Conservation (phyloP, 2,888 invertebrate genomes). For the Meloe dianella region DNA sequence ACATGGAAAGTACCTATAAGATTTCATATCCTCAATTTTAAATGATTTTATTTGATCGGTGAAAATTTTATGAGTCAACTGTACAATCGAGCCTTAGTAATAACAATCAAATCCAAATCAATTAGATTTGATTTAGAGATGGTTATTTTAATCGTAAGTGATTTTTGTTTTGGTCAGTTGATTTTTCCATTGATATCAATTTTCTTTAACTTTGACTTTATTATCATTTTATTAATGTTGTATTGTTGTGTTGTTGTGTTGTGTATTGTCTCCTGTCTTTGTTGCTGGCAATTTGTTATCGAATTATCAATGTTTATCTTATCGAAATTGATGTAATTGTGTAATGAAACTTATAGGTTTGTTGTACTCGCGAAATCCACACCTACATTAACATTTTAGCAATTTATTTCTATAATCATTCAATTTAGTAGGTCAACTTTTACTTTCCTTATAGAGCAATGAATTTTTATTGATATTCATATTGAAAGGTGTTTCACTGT, state of each 20-base stretch:
- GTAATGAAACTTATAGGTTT: neutral
- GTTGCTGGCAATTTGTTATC: neutral
- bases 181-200: neutral
- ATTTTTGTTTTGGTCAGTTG: neutral
- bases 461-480: neutral
- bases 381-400: neutral
- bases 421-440: conserved; percentile 16
- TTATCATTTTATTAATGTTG: neutral
- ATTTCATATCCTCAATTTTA: too few species aligned
- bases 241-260: too few species aligned
- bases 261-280: neutral
- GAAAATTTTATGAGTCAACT: too few species aligned
- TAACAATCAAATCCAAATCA: too few species aligned
- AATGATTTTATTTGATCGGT: too few species aligned
- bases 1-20: too few species aligned
- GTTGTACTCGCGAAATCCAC: neutral
- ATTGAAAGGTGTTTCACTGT: neutral
- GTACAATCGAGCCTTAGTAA: too few species aligned
- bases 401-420: neutral
- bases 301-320: neutral
- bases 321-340: neutral
- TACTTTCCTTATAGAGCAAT: conserved; percentile 24
- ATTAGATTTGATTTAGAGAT: neutral
- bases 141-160: neutral
- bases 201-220: neutral